Evolutionary conservation across 2,888 invertebrate species (phyloP).

Genomic region (Brachypalpus laphriformis): DNA sequence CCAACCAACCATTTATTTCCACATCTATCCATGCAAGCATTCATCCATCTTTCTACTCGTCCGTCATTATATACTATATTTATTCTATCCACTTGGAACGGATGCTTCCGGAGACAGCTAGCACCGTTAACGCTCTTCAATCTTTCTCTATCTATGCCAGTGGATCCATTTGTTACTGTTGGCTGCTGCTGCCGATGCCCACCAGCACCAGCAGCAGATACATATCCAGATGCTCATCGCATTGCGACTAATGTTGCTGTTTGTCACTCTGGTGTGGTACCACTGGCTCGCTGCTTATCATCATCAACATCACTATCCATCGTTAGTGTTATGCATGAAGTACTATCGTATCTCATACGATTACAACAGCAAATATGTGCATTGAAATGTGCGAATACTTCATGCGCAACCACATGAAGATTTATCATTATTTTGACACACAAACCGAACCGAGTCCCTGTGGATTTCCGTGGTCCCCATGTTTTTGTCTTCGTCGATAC

Average conservation of each 20-base stretch:
- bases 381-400: constrained; percentile 45
- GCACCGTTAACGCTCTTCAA: constrained; percentile 1
- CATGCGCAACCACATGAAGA: constrained; percentile 43
- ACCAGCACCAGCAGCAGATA: constrained; percentile 8
- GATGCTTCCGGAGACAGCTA: constrained; percentile 46
- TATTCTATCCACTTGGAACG: constrained; percentile 40
- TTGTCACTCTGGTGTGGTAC: constrained; percentile 35
- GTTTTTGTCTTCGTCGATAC: background rate
- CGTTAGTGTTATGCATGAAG: constrained; percentile 42
- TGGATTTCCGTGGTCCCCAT: constrained; percentile 42
- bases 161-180: constrained; percentile 46
- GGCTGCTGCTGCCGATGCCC: constrained; percentile 26
- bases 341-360: background rate
- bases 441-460: constrained; percentile 36
- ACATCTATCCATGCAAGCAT: constrained; percentile 15
- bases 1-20: constrained; percentile 1
- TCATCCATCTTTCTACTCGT: constrained; percentile 30
- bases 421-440: constrained; percentile 59
- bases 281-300: constrained; percentile 59
- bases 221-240: constrained; percentile 48
- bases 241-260: constrained; percentile 61
- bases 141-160: constrained; percentile 26
- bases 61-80: constrained; percentile 28
- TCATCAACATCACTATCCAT: constrained; percentile 53
- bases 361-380: background rate